These are phyloP conservation scores for Isaurus tuberculatus DNA, from an alignment of 92 coral and sea anemone species.

Conservation along the genomic window DNA sequence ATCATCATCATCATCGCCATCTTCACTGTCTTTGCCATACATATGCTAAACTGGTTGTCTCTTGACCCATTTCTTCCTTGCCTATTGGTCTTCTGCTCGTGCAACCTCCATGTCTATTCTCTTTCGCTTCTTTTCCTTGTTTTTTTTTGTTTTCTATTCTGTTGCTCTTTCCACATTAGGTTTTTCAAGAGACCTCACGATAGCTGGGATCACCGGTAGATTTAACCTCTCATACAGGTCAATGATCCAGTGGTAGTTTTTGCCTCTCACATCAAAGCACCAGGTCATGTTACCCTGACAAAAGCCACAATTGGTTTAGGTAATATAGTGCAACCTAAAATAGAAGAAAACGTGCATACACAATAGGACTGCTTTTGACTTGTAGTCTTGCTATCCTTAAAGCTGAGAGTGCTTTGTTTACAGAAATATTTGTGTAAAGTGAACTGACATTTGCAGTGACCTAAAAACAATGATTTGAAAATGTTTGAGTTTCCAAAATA, in stretches of 20 bases:
- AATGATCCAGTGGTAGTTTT: conserved; percentile 66
- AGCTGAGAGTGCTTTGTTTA: background rate
- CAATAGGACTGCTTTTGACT: too few species aligned
- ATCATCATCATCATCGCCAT: conserved; percentile 3
- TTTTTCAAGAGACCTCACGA: conserved; percentile 55
- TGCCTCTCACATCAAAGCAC: conserved; percentile 49
- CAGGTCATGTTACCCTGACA: conserved; percentile 72
- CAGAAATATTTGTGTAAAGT: conserved; percentile 12
- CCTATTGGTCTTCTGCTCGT: conserved; percentile 64
- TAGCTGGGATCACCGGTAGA: conserved; percentile 65
- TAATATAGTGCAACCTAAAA: conserved; percentile 62
- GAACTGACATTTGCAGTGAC: conserved; percentile 13
- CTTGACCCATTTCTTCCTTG: conserved; percentile 63
- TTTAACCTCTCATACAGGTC: conserved; percentile 63
- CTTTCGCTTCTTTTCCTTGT: conserved; percentile 30
- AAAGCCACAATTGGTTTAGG: conserved; percentile 68
- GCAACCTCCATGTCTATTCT: conserved; percentile 30
- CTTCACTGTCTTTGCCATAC: conserved; percentile 58
- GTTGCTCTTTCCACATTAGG: conserved; percentile 33
- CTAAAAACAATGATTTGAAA: conserved; percentile 14
- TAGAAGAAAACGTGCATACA: too few species aligned
- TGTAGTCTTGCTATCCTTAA: too few species aligned
- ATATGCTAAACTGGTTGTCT: conserved; percentile 52
- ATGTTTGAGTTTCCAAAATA: conserved; percentile 14
- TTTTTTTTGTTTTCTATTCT: conserved; percentile 29